Conservation (phyloP, 2,797 vertebrate species). For the Microchirus variegatus region DNA sequence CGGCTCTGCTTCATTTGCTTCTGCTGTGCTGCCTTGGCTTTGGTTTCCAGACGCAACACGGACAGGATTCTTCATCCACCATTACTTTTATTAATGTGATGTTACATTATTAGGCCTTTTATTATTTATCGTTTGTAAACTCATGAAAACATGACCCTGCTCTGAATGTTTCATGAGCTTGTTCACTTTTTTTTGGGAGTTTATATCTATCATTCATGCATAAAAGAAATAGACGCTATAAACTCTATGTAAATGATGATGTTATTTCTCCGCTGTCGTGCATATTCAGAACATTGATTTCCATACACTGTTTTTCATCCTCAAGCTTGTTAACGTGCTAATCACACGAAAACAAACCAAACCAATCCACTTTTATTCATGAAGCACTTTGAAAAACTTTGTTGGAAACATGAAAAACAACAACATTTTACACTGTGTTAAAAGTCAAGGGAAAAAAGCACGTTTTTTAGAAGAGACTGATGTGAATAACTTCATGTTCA, state of each 20-base stretch:
- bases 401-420: no score
- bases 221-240: not conserved
- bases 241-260: not conserved
- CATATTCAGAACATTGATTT: not conserved
- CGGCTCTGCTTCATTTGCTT: conserved; percentile 5
- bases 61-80: not conserved
- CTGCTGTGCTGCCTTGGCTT: conserved; percentile 6
- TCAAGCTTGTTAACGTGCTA: not conserved
- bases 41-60: not conserved
- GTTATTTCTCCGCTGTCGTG: not conserved
- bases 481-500: no score
- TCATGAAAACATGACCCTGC: not conserved
- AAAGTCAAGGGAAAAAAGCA: no score
- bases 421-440: no score
- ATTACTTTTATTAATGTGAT: not conserved
- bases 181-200: not conserved
- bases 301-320: not conserved
- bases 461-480: no score
- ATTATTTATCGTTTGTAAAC: not conserved
- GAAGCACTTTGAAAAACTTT: no score
- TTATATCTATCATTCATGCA: not conserved
- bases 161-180: not conserved
- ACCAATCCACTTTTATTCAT: no score
- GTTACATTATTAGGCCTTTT: not conserved
- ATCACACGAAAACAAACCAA: not conserved